These are phyloP conservation scores for Cenopis cana DNA, from an alignment of 2,888 invertebrate genomes.

Conservation along the genomic window DNA sequence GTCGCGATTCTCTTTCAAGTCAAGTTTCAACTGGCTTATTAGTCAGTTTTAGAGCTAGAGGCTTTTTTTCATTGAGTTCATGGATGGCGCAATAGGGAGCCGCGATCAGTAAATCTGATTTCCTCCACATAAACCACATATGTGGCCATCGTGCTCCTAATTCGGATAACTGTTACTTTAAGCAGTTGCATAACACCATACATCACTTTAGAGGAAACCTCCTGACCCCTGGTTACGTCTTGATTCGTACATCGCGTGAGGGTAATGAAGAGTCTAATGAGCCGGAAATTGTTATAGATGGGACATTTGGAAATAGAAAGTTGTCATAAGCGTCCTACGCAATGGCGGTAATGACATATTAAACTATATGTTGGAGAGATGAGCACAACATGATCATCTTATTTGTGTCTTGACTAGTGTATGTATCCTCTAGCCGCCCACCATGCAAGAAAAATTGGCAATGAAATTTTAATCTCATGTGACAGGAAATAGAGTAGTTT, in stretches of 20 bases:
- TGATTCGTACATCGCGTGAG: conserved; percentile 44
- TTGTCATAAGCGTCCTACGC: conserved; percentile 39
- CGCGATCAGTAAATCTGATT: background rate
- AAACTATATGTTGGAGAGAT: conserved; percentile 1
- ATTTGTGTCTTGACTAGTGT: conserved; percentile 4
- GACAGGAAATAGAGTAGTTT: too few species aligned
- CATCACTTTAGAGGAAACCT: conserved; percentile 42
- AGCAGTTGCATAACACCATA: conserved; percentile 24
- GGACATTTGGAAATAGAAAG: conserved; percentile 44
- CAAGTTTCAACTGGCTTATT: too few species aligned
- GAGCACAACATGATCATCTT: background rate
- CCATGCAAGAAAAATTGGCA: too few species aligned
- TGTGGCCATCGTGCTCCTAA: conserved; percentile 4
- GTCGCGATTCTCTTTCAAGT: too few species aligned
- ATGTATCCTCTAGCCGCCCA: background rate
- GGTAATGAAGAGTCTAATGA: conserved; percentile 39
- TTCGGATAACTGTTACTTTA: conserved; percentile 21
- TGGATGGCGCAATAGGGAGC: background rate
- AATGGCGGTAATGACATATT: conserved; percentile 30
- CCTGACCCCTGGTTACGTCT: conserved; percentile 41
- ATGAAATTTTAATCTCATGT: too few species aligned
- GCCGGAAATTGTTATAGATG: conserved; percentile 41
- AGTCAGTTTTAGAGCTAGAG: too few species aligned
- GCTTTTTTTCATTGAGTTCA: too few species aligned
- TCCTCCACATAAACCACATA: conserved; percentile 9